phyloP scores from a whole-genome alignment of 23 tunicate species.

The Ciona savignyi region DNA sequence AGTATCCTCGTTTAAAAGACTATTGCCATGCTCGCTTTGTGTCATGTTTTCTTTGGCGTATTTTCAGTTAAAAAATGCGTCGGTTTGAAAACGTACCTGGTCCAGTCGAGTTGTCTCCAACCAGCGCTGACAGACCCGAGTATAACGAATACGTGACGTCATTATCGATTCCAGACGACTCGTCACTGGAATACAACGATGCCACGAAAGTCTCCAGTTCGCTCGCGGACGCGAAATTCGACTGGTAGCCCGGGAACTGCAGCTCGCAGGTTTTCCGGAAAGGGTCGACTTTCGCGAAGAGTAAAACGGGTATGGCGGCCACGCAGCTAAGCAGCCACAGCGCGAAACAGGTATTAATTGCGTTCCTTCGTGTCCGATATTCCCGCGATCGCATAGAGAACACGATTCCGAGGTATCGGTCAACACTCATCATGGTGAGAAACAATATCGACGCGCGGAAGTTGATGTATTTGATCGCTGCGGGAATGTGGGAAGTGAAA shows the following conservation, averaged over 20 bases:
- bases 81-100: too few species aligned
- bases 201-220: too few species aligned
- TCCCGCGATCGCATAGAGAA: conserved; percentile 37
- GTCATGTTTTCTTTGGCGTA: too few species aligned
- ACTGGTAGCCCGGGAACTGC: conserved; percentile 19
- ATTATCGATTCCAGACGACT: too few species aligned
- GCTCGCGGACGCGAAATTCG: not conserved
- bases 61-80: too few species aligned
- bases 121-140: too few species aligned
- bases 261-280: conserved; percentile 10
- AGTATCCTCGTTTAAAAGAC: too few species aligned
- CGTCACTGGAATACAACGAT: too few species aligned
- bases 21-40: too few species aligned
- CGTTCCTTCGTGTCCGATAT: conserved; percentile 50
- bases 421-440: conserved; percentile 73
- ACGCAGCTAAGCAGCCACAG: conserved; percentile 43
- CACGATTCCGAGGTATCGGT: conserved; percentile 69
- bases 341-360: conserved; percentile 26
- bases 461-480: conserved; percentile 68
- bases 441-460: conserved; percentile 61
- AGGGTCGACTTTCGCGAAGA: conserved; percentile 44
- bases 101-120: too few species aligned
- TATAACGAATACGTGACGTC: too few species aligned
- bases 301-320: conserved; percentile 28
- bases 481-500: too few species aligned